Percentiles rank a stretch among this genome's conserved stretches.
Evolutionary conservation across 2,113 vertebrate genomes (phyloP).

Genomic region (Balaeniceps rex): DNA sequence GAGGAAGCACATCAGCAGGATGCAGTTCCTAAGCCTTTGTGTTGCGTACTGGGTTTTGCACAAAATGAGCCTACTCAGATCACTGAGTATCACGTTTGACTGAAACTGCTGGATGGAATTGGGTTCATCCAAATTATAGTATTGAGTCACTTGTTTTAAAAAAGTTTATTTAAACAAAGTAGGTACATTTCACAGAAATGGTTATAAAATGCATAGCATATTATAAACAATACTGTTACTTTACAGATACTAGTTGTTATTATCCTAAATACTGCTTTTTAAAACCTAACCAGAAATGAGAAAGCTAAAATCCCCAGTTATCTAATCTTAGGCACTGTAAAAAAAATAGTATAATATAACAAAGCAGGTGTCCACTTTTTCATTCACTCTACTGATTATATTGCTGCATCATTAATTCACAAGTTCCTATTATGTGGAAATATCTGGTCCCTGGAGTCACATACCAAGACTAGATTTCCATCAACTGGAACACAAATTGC

Average conservation of each 20-base stretch:
- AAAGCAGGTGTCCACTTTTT: not conserved
- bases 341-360: not conserved
- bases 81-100: not conserved
- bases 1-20: not conserved
- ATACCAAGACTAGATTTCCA: not conserved
- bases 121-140: not conserved
- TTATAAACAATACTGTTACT: constrained; percentile 58
- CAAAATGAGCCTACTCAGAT: not conserved
- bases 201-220: constrained; percentile 72
- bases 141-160: not conserved
- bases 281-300: constrained; percentile 48
- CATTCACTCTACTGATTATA: not conserved
- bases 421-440: not conserved
- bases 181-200: constrained; percentile 84
- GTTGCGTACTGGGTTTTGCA: not conserved
- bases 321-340: constrained; percentile 11
- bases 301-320: constrained; percentile 58
- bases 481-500: not conserved
- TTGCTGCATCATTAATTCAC: not conserved
- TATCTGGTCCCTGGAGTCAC: not conserved
- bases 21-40: not conserved
- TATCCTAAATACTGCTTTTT: constrained; percentile 63
- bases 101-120: not conserved
- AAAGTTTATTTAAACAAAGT: constrained; percentile 72
- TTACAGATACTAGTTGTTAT: constrained; percentile 26